A percentile compares a stretch with the other conserved stretches of the same genome.
Conservation (phyloP, 2,888 invertebrate genomes). For the Nomada ruficornis region DNA sequence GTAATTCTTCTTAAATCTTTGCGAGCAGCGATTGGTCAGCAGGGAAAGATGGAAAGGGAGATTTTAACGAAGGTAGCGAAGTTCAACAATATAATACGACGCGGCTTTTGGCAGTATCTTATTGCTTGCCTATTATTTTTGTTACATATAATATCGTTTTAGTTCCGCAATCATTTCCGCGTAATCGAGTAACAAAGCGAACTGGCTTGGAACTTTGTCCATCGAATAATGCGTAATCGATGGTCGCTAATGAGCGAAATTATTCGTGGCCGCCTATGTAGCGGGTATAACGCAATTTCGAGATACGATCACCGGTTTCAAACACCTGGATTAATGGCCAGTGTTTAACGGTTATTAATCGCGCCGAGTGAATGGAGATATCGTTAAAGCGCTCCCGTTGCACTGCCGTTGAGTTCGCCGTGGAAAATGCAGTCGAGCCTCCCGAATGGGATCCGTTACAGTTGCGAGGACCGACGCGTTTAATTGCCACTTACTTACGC, state of each 20-base stretch:
- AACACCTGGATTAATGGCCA: slow-evolving; percentile 40
- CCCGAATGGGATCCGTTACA: slow-evolving; percentile 17
- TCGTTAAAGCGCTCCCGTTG: slow-evolving; percentile 15
- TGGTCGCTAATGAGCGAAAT: slow-evolving; percentile 28
- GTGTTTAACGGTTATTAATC: slow-evolving; percentile 56
- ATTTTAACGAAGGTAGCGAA: too few relatives aligned
- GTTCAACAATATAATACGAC: too few relatives aligned
- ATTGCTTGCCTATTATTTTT: too few relatives aligned
- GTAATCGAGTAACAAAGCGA: slow-evolving; percentile 4
- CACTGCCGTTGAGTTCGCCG: background rate
- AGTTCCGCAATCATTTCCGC: too few relatives aligned
- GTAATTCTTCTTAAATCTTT: slow-evolving; percentile 66
- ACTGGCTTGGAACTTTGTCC: background rate
- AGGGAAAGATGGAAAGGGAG: background rate
- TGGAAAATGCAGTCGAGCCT: slow-evolving; percentile 16
- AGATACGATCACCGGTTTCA: slow-evolving; percentile 17
- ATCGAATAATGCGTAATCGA: slow-evolving; percentile 34
- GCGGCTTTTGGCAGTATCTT: too few relatives aligned
- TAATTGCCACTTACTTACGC: background rate
- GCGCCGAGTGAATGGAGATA: slow-evolving; percentile 10
- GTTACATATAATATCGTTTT: background rate
- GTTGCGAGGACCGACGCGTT: slow-evolving; percentile 13
- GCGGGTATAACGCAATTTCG: slow-evolving; percentile 23
- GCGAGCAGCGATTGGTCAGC: background rate
- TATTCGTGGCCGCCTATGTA: background rate